Base-by-base conservation (phyloP, 2,113 vertebrate genomes). In the Paedocypris sp. region DNA sequence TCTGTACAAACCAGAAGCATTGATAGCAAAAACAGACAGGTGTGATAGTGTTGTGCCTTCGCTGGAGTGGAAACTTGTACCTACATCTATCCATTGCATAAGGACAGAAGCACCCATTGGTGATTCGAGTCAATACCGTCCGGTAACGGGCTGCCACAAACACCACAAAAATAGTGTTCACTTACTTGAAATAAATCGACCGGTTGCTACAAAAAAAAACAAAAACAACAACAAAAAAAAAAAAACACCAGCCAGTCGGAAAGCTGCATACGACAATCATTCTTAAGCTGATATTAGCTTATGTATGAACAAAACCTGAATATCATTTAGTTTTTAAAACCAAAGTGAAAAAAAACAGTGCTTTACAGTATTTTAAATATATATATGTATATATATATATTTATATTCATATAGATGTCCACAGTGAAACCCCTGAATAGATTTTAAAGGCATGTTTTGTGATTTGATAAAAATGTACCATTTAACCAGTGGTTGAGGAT, bases 341-440 rank as follows among this genome's bases (percentile, higher is more conserved):
- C 48, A 56, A 63, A 31, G 47, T 60, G 48, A 69, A 70, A 58
- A 50, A 43, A 56, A 71, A 72, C 69, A 72, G 58, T 73, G 70
- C 60, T 73, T 66, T 68, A 70, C 65, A 67, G 59, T 66, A 69
- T 64, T 57, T 66, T 66, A 70, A 70, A 66, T 62, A 64, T 62
- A 64, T 64, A 63, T n/a, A n/a, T n/a, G n/a, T n/a, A n/a, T n/a
- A n/a, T n/a, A n/a, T n/a, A n/a, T n/a, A n/a, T n/a, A n/a, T n/a
- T n/a, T n/a, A n/a, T 67, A 49, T 66, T 50, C 42, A 66, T 86
- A 85, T 85, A 87, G 84, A 88, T 87, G 90, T 89, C 90, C 87
- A 91, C 85, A 91, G 89, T 94, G 87, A 93, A 93, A 95, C 88
- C 91, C 94, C 93, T 97, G 93, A 98, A 97, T 95, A 90, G 86